phyloP scores from a whole-genome alignment of 2,113 vertebrate species.

The Erpornis zantholeuca region DNA sequence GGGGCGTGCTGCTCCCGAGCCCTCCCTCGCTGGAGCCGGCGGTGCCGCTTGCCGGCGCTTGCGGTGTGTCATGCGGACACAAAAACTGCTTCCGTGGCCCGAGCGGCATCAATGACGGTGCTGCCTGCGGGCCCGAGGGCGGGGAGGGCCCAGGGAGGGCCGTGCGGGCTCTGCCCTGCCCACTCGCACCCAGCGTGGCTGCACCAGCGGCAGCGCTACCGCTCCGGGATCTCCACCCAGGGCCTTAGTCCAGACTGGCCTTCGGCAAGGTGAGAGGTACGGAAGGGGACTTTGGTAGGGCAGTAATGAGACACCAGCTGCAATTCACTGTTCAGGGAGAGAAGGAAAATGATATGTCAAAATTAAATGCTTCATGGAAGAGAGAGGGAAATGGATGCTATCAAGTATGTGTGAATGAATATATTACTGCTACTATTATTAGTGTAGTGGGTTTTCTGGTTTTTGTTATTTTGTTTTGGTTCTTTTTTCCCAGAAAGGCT shows the following conservation, averaged over 20 bases:
- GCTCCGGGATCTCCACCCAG: background rate
- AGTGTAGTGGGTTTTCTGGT: background rate
- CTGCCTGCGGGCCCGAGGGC: slow-evolving; percentile 1
- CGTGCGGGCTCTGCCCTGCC: background rate
- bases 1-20: background rate
- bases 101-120: background rate
- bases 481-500: background rate
- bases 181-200: background rate
- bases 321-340: background rate
- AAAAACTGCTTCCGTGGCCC: background rate
- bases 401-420: background rate
- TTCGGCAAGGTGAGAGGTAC: background rate
- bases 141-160: background rate
- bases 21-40: background rate
- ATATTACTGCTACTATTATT: background rate
- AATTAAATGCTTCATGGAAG: background rate
- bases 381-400: background rate
- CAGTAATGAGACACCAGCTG: background rate
- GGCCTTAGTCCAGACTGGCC: background rate
- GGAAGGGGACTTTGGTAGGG: background rate
- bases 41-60: background rate
- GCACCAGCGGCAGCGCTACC: background rate
- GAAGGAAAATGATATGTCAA: background rate
- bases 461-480: background rate
- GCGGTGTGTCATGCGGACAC: background rate